Conservation (phyloP, 2,797 vertebrate species). For the Podarcis lilfordi region DNA sequence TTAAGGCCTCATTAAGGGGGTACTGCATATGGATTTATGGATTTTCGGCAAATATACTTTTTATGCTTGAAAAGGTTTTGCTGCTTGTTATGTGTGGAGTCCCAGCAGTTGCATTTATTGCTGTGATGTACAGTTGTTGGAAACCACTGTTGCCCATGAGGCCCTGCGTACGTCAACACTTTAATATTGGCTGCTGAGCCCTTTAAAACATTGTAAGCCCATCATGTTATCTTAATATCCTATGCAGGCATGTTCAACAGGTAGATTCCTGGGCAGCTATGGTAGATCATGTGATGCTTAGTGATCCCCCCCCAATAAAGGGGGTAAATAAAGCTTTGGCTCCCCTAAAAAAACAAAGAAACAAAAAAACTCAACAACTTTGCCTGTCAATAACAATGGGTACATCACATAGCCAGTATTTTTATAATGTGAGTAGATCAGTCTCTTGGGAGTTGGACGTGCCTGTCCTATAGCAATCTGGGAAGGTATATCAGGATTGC, state of each 20-base stretch:
- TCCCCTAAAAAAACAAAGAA: too few relatives aligned
- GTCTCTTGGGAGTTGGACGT: too few relatives aligned
- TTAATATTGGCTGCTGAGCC: neutral
- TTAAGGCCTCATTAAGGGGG: neutral
- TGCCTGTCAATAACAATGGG: too few relatives aligned
- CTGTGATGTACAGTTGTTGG: neutral
- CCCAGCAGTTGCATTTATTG: neutral
- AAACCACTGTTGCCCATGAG: neutral
- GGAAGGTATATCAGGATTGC: neutral
- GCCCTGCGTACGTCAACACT: neutral
- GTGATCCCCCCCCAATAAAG: too few relatives aligned
- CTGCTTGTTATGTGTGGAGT: neutral
- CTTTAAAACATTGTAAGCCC: neutral
- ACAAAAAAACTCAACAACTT: too few relatives aligned
- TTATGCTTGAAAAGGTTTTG: too few relatives aligned
- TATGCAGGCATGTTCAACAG: neutral
- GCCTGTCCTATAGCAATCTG: neutral
- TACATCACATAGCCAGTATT: too few relatives aligned
- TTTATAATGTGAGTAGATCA: too few relatives aligned
- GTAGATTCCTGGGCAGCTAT: too few relatives aligned
- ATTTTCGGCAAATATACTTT: neutral
- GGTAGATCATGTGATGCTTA: too few relatives aligned
- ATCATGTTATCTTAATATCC: neutral
- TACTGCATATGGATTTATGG: neutral
- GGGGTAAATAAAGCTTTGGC: too few relatives aligned